These are phyloP conservation scores for Lydus trimaculatus DNA, from an alignment of 2,888 invertebrate species.

Conservation along the genomic window DNA sequence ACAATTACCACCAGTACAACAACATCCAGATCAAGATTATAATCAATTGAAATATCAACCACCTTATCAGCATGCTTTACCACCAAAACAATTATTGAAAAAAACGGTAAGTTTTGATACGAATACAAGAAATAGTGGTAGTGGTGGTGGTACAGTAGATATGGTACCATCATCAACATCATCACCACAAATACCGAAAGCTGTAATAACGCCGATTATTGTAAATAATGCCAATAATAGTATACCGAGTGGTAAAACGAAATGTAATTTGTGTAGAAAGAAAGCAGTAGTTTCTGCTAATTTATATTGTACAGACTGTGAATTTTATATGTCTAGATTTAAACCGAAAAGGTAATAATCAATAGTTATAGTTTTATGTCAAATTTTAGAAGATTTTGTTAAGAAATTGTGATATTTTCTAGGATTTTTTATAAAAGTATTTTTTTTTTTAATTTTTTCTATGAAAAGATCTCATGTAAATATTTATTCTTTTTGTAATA, in stretches of 20 bases:
- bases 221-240: constrained; percentile 57
- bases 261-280: constrained; percentile 88
- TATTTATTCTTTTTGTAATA: not conserved
- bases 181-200: constrained; percentile 51
- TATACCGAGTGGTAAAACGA: constrained; percentile 65
- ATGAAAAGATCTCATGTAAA: constrained; percentile 12
- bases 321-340: constrained; percentile 90
- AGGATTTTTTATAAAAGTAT: not conserved
- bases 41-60: constrained; percentile 60
- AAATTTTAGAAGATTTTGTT: constrained; percentile 18
- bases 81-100: constrained; percentile 68
- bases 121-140: constrained; percentile 71
- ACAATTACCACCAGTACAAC: constrained; percentile 40
- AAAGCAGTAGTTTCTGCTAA: constrained; percentile 80
- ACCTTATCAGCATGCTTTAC: constrained; percentile 71
- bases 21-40: constrained; percentile 41
- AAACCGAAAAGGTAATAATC: constrained; percentile 63
- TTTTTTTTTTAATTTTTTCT: not conserved
- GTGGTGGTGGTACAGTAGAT: too few relatives aligned
- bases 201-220: constrained; percentile 56
- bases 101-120: constrained; percentile 77
- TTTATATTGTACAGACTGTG: constrained; percentile 89
- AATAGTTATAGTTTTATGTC: not conserved
- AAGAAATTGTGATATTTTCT: constrained; percentile 42
- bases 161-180: constrained; percentile 1